phyloP scores from a whole-genome alignment of 2,113 vertebrate genomes.

The Gavialis gangeticus region DNA sequence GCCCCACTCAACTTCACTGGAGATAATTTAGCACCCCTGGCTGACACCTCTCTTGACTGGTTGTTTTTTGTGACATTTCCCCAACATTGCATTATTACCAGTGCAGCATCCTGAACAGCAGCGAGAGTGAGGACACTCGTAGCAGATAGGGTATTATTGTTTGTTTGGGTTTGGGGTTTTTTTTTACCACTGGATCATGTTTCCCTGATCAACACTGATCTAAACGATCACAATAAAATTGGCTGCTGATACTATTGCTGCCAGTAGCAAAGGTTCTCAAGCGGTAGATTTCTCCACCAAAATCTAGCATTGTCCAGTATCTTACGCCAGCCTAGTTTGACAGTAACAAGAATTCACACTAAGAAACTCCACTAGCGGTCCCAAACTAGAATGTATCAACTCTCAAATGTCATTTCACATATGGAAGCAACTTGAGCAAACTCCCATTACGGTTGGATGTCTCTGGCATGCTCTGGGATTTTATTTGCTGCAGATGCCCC shows the following conservation, averaged over 20 bases:
- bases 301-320: not conserved
- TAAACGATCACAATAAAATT: not conserved
- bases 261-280: not conserved
- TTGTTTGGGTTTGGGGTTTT: not conserved
- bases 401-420: conserved; percentile 17
- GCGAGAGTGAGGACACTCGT: not conserved
- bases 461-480: not conserved
- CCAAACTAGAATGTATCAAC: not conserved
- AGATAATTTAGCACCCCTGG: fast-evolving
- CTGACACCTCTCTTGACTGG: not conserved
- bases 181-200: not conserved
- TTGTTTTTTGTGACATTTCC: not conserved
- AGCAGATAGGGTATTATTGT: not conserved
- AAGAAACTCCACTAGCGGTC: not conserved
- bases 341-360: not conserved
- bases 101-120: not conserved
- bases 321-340: not conserved
- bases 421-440: conserved; percentile 21
- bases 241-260: not conserved
- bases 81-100: not conserved
- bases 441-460: not conserved
- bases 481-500: not conserved
- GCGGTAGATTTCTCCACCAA: not conserved
- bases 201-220: conserved; percentile 4
- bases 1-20: fast-evolving